Percentiles rank a stretch among this genome's conserved stretches.
phyloP scores from a whole-genome alignment of 1,140 invertebrate genomes.

The Orius laevigatus region DNA sequence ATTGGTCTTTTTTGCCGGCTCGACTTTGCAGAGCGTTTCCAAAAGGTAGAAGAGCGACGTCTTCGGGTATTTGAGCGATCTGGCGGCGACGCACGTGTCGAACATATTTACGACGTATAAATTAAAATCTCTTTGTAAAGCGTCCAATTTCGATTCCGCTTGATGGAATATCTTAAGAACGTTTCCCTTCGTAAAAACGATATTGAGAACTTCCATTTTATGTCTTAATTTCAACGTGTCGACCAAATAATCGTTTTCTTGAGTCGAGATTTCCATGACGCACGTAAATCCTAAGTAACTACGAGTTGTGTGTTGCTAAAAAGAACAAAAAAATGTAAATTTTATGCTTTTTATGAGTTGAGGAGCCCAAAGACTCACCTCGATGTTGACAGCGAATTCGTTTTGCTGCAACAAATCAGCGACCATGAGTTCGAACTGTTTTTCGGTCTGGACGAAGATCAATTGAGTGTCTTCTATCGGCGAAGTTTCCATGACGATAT shows the following conservation, averaged over 20 bases:
- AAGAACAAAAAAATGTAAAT: too few species aligned
- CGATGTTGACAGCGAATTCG: conserved; percentile 76
- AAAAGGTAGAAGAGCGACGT: conserved; percentile 68
- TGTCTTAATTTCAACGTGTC: conserved; percentile 72
- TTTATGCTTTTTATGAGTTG: too few species aligned
- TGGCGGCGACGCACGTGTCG: conserved; percentile 82
- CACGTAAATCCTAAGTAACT: conserved; percentile 77
- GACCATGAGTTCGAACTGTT: conserved; percentile 47
- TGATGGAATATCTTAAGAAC: conserved; percentile 72
- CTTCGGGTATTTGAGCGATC: conserved; percentile 50
- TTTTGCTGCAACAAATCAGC: conserved; percentile 43
- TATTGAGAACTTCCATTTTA: conserved; percentile 71
- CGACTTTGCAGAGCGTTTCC: conserved; percentile 57
- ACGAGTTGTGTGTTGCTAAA: conserved; percentile 63
- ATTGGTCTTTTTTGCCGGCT: conserved; percentile 77
- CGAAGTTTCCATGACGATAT: conserved; percentile 28
- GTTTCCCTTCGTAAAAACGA: conserved; percentile 81
- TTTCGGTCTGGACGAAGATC: conserved; percentile 46
- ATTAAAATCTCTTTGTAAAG: conserved; percentile 91
- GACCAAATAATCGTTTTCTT: conserved; percentile 73
- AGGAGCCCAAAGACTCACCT: conserved; percentile 34
- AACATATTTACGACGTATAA: conserved; percentile 95
- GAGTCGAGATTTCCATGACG: conserved; percentile 86
- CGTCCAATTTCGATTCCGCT: conserved; percentile 71
- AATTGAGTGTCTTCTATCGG: conserved; percentile 46